A percentile compares a stretch with the other conserved stretches of the same genome.
Conservation (phyloP, 2,888 invertebrate species). For the Ormia ochracea region DNA sequence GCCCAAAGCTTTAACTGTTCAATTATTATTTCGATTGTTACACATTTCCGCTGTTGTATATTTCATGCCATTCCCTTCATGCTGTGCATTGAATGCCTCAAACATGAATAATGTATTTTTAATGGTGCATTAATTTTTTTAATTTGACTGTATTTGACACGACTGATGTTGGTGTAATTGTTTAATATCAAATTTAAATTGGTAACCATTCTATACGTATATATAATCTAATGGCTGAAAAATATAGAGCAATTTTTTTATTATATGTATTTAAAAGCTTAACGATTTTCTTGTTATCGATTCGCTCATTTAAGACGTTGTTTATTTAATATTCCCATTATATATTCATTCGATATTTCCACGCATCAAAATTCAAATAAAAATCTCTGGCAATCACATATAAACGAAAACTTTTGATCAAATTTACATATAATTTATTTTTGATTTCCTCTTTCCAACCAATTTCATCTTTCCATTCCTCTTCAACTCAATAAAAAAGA, state of each 20-base stretch:
- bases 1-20: no score
- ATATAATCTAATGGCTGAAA: neutral
- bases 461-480: neutral
- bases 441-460: slow-evolving; percentile 35
- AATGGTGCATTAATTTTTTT: slow-evolving; percentile 26
- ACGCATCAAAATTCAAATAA: slow-evolving; percentile 10
- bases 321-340: neutral
- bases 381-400: slow-evolving; percentile 8
- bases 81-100: slow-evolving; percentile 14
- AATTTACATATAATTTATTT: slow-evolving; percentile 43
- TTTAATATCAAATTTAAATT: neutral
- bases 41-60: no score
- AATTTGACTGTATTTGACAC: neutral
- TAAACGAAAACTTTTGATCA: slow-evolving; percentile 18
- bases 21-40: no score
- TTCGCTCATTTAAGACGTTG: neutral
- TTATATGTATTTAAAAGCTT: neutral
- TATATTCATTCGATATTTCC: neutral
- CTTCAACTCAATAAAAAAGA: neutral
- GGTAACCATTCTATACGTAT: neutral
- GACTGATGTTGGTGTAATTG: neutral
- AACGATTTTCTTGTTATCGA: neutral
- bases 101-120: slow-evolving; percentile 36
- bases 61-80: slow-evolving; percentile 1
- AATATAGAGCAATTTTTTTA: neutral